These are phyloP conservation scores for Riparia riparia DNA, from an alignment of 2,113 vertebrate genomes.

Conservation along the genomic window DNA sequence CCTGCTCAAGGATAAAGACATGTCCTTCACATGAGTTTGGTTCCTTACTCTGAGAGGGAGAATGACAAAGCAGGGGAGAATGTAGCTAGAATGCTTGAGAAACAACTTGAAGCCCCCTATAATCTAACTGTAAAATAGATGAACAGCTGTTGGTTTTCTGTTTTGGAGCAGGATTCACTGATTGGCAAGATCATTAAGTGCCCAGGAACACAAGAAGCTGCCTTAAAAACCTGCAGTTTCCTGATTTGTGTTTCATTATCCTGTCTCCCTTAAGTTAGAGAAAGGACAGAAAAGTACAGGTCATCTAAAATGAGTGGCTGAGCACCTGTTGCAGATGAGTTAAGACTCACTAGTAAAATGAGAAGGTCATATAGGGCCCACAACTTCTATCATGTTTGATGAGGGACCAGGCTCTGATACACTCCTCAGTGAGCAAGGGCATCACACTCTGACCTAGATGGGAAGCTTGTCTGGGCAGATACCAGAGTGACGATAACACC, in stretches of 20 bases:
- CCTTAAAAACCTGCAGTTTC: not conserved
- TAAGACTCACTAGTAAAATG: not conserved
- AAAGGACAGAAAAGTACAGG: not conserved
- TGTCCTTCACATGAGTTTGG: not conserved
- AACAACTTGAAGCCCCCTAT: not conserved
- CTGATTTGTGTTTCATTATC: not conserved
- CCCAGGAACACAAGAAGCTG: not conserved
- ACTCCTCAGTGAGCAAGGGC: not conserved
- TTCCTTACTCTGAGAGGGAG: not conserved
- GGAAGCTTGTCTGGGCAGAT: not conserved
- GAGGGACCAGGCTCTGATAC: not conserved
- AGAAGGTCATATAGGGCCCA: not conserved
- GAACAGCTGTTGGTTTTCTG: not conserved
- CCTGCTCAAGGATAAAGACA: not conserved
- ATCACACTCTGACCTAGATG: not conserved
- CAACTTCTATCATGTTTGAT: not conserved
- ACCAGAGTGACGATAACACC: not conserved
- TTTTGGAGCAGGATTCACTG: not conserved
- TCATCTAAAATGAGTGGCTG: not conserved
- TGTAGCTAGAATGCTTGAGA: not conserved
- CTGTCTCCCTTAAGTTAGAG: not conserved
- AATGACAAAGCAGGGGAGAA: not conserved
- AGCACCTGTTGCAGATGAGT: not conserved
- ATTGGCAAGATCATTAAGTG: not conserved
- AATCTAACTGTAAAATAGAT: not conserved